phyloP scores from a whole-genome alignment of 2,113 vertebrate species.

The Tychaedon coryphoeus region DNA sequence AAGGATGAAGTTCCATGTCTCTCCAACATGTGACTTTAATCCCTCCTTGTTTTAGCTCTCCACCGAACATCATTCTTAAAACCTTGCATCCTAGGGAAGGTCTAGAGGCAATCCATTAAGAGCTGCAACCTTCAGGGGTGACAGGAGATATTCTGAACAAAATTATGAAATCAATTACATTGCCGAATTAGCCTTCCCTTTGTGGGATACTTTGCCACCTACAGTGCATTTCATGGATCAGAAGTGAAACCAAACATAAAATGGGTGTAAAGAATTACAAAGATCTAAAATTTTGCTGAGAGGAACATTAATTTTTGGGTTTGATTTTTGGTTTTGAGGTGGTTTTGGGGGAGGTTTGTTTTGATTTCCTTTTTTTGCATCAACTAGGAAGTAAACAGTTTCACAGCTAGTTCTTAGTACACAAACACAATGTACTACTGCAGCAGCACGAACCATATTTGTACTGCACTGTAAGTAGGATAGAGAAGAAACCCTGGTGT shows the following conservation, averaged over 20 bases:
- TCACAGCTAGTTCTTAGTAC: background rate
- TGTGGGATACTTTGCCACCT: background rate
- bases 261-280: background rate
- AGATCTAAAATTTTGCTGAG: background rate
- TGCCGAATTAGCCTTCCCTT: background rate
- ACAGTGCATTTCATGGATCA: background rate
- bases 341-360: fast-evolving
- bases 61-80: background rate
- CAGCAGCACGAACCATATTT: background rate
- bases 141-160: background rate
- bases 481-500: background rate
- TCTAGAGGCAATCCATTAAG: background rate
- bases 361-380: background rate
- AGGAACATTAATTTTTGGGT: fast-evolving
- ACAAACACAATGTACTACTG: background rate
- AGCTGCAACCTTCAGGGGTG: background rate
- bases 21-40: background rate
- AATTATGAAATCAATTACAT: background rate
- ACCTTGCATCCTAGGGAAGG: background rate
- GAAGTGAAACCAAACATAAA: background rate
- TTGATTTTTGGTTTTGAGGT: background rate
- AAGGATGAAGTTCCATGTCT: background rate
- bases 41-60: background rate
- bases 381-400: background rate
- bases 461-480: background rate